Evolutionary conservation across 2,888 invertebrate genomes (phyloP), one percentile per base, ranked within the genome.

Genomic region (Sesia bembeciformis): DNA sequence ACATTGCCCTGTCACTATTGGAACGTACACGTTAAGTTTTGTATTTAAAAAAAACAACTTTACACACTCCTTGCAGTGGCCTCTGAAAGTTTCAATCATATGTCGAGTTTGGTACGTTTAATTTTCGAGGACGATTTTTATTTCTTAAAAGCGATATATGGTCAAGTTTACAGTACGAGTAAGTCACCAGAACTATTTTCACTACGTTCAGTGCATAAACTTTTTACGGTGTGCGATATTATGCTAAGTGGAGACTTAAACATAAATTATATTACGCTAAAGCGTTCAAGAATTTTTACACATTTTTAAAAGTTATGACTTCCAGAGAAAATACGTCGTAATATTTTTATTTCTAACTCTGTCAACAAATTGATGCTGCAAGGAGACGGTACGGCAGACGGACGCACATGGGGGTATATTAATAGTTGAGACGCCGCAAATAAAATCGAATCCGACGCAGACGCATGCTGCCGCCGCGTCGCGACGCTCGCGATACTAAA

Each of bases 321-420:
- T 23, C 23, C 23, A 23, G 23, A 23, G 23, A 23, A 23, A 23
- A 23, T 23, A 2, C 23, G 23, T 23, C 23, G 23, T 23, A 23
- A 23, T 23, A 23, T 46, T 23, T 46, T 46, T n/a, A 43, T 43
- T 43, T 46, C 8, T 46, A 46, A 46, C 54, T 49, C 40, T 53
- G 49, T 40, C 50, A 40, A 39, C 40, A 55, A 23, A 4, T 39
- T 46, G 56, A 53, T 55, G 55, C 52, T 53, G 43, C 57, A 58
- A 61, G 66, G 73, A 84, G 84, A 84, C 81, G 69, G 66, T 63
- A 67, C 65, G 73, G 78, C 76, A 84, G 84, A 84, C 83, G 72
- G 63, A 65, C 62, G 64, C 66, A 62, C 63, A 67, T 68, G 65
- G 70, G 40, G 67, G 64, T 64, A 68, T 79, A 81, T 84, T 83